Percentiles rank a stretch among this genome's conserved stretches.
These are phyloP conservation scores for Herminia tarsipennalis DNA, from an alignment of 2,888 invertebrate species.

Conservation along the genomic window DNA sequence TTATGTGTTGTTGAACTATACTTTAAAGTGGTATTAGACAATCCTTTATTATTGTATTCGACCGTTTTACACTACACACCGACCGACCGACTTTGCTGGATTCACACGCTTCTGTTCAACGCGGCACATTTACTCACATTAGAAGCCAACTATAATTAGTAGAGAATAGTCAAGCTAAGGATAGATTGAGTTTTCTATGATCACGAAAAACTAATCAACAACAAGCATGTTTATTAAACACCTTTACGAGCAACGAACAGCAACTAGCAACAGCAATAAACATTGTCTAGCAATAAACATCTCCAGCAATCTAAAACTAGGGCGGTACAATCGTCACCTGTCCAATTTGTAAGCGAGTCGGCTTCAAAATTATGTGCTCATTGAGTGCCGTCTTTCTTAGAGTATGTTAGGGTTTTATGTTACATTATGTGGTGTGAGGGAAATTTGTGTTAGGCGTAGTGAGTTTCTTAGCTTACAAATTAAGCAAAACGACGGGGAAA, in stretches of 20 bases:
- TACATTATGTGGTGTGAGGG: constrained; percentile 4
- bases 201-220: constrained; percentile 3
- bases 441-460: too few species aligned
- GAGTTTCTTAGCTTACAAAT: too few species aligned
- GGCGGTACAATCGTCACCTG: constrained; percentile 15
- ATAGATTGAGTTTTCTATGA: background rate
- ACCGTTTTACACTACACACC: too few species aligned
- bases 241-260: constrained; percentile 11
- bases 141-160: too few species aligned
- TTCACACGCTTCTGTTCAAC: too few species aligned
- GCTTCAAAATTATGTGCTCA: constrained; percentile 15
- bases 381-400: constrained; percentile 11
- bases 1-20: background rate
- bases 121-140: too few species aligned
- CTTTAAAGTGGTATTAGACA: too few species aligned
- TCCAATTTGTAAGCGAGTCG: constrained; percentile 17
- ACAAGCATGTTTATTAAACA: constrained; percentile 8
- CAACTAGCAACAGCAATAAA: constrained; percentile 24
- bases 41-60: too few species aligned
- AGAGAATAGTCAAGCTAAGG: too few species aligned
- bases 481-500: too few species aligned
- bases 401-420: constrained; percentile 7
- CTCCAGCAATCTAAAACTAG: constrained; percentile 56
- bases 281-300: constrained; percentile 42
- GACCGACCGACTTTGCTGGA: too few species aligned